These are phyloP conservation scores for Eretmocerus hayati DNA, from an alignment of 2,888 invertebrate species.

Conservation along the genomic window DNA sequence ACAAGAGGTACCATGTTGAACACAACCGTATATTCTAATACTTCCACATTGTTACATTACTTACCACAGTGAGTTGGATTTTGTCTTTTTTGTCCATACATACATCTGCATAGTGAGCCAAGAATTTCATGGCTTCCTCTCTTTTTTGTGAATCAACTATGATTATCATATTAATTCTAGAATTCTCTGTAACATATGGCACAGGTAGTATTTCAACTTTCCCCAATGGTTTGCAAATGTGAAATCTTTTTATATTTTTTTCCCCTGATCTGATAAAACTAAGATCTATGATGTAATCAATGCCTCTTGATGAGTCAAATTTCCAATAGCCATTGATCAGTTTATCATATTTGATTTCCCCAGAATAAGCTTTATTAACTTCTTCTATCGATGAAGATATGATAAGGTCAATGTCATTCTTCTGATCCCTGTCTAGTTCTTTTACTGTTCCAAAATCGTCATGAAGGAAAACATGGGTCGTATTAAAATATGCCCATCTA, in stretches of 20 bases:
- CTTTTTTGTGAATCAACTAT: constrained; percentile 57
- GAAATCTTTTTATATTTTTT: constrained; percentile 59
- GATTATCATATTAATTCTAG: constrained; percentile 70
- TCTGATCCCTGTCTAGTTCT: constrained; percentile 59
- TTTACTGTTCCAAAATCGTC: constrained; percentile 70
- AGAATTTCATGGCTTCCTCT: constrained; percentile 58
- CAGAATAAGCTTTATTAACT: constrained; percentile 49
- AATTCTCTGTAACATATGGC: constrained; percentile 93
- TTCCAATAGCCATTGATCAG: constrained; percentile 66
- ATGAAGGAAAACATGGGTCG: constrained; percentile 72
- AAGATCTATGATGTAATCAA: constrained; percentile 78
- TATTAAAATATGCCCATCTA: constrained; percentile 81
- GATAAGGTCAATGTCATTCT: constrained; percentile 60
- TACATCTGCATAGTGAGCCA: constrained; percentile 63
- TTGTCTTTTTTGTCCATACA: constrained; percentile 74
- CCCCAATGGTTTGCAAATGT: constrained; percentile 78
- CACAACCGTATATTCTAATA: constrained; percentile 18
- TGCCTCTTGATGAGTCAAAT: constrained; percentile 77
- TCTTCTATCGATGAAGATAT: constrained; percentile 50
- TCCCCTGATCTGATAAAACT: constrained; percentile 51
- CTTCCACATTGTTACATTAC: constrained; percentile 24
- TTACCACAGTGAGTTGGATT: constrained; percentile 66
- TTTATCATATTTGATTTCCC: constrained; percentile 51
- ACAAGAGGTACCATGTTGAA: constrained; percentile 12
- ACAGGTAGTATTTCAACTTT: constrained; percentile 83